phyloP scores from a whole-genome alignment of 2,113 vertebrate genomes.

The Leptodactylus fuscus region DNA sequence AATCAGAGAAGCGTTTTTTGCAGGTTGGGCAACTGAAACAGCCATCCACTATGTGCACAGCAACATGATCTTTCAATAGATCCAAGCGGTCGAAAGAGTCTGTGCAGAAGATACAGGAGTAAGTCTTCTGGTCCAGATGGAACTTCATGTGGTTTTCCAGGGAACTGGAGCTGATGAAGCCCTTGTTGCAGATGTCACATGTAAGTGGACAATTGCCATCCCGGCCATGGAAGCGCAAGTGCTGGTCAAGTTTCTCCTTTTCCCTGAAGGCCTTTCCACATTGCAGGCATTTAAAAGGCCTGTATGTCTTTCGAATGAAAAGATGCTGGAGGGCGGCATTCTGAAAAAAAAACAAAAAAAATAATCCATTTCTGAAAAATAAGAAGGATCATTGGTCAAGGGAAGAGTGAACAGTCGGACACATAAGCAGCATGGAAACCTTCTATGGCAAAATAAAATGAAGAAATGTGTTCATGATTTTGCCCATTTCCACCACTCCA shows the following conservation, averaged over 20 bases:
- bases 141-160: constrained; percentile 92
- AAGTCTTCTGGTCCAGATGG: constrained; percentile 91
- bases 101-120: constrained; percentile 91
- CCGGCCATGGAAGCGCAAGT: constrained; percentile 89
- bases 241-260: constrained; percentile 95
- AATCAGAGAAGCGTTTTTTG: constrained; percentile 94
- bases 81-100: constrained; percentile 93
- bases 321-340: constrained; percentile 97
- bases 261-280: constrained; percentile 96
- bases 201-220: constrained; percentile 87
- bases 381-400: background rate
- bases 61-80: constrained; percentile 91
- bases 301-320: constrained; percentile 95
- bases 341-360: constrained; percentile 74
- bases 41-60: constrained; percentile 85
- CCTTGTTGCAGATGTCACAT: constrained; percentile 95
- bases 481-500: too few species aligned
- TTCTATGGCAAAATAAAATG: background rate
- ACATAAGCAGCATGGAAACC: background rate
- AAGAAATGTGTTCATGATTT: constrained; percentile 5
- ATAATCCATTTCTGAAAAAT: background rate
- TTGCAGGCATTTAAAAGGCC: constrained; percentile 93
- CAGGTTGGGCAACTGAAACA: constrained; percentile 93
- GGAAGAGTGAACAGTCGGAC: background rate
- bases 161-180: constrained; percentile 85